Evolutionary conservation across 1,140 invertebrate genomes (phyloP), one percentile per base, ranked within the genome.

Genomic region (Brachionus manjavacas): DNA sequence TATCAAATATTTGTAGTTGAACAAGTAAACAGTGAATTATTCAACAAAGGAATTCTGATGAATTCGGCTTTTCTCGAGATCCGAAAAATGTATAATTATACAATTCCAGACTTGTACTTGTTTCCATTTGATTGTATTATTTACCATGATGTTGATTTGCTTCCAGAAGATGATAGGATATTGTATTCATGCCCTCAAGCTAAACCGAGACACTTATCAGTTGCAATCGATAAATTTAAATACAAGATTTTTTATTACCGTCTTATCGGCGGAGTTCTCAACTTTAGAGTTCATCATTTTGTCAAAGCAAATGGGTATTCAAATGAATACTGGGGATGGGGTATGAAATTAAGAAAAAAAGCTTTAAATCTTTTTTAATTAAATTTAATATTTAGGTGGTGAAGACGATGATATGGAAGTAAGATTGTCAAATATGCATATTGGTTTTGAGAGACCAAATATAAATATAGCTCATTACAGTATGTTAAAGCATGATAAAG

Each of bases 141-240:
- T 78, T 93, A 98, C 86, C 95, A 97, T 89, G 96, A 98, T 88
- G 94, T 98, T 66, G 95, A 98, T 90, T 89, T 97, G 14, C 91
- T 98, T 83, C 96, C 96, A 14, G 91, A 96, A 85, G 72, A 94
- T 89, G 92, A 92, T 76, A 92, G 93, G 1, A 97, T 97, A 90
- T 92, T 97, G 66, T 98, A 98, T 90, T 94, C 93, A 11, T 98
- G 96, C 88, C 93, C 94, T 1, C 91, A 92, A 85, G 94, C 95
- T 87, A 76, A 76, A 49, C 96, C 96, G 0, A 89, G 95, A 78
- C 96, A 98, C 88, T 74, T 84, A n/a, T 70, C 81, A 11, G 81
- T 70, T 4, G 81, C 81, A 52, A 74, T 84, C 3, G 68, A 84
- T 52, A 84, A 84, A 41, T 84, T 25, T 35, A 84, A 84, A 12